Base-by-base conservation (phyloP, 2,797 vertebrate species). In the Distichodus sexfasciatus region DNA sequence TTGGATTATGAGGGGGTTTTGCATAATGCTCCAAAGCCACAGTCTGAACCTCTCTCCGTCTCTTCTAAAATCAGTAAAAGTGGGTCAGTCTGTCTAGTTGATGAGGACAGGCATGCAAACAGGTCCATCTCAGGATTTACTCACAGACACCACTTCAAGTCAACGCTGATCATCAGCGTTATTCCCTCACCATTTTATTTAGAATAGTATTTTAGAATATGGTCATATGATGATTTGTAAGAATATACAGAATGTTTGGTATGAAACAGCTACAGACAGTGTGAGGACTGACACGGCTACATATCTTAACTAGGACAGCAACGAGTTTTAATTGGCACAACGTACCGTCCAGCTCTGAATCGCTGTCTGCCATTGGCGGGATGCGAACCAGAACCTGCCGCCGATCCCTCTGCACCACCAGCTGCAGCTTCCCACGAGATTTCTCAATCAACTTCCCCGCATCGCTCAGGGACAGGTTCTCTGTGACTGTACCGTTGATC, bases 401-500 rank as follows among this genome's bases (percentile, higher is more conserved):
- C 58, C 76, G 88, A 87, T 99, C 97, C 70, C 96, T 87, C 86
- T 97, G 85, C 68, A 99, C 96, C 75, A 98, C 89, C 54, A 99
- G 86, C 85, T 97, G 94, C 38, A 99, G 94, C 70, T 93, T 96
- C 40, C 97, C 96, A n/a, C 94, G 90, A 1, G 96, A 98, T 76
- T 95, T 97, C 85, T 99, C 97, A 26, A 98, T 98, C 84, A 99
- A 78, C 87, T 94, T 98, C 35, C 96, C 92, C 0, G 97, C 96
- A 46, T 99, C 97, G 31, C 85, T 79, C 75, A 99, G 90, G 17
- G 96, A 98, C 87, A 99, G 92, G 81, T 99, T 99, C 85, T 99
- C 97, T 1, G 96, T 98, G 74, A 94, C 96, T 0, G 97, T 98
- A 2, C 97, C 97, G 44, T 98, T 99, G 67, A 99, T 99, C 97